A percentile compares a stretch with the other conserved stretches of the same genome.
Evolutionary conservation across 2,888 invertebrate genomes (phyloP).

Genomic region (Lordiphosa andalusiaca): DNA sequence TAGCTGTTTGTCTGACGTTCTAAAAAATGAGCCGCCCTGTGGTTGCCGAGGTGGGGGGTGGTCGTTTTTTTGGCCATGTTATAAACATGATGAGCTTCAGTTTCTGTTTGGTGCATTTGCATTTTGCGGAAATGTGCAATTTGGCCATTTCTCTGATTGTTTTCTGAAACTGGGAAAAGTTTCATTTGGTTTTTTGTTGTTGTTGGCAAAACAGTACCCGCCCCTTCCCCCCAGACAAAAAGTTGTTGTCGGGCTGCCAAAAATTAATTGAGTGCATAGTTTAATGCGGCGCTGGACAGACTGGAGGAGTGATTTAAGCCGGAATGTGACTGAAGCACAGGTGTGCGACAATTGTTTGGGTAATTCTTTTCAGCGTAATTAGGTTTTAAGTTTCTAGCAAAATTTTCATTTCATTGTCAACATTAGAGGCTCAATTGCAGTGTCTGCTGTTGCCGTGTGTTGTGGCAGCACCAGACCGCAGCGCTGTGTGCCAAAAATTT

Average conservation of each 20-base stretch:
- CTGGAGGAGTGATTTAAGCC: background rate
- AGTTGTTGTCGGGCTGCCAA: slow-evolving; percentile 34
- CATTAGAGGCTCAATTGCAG: slow-evolving; percentile 33
- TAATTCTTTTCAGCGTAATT: slow-evolving; percentile 57
- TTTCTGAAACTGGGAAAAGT: slow-evolving; percentile 36
- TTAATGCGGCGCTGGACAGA: slow-evolving; percentile 21
- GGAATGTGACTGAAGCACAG: background rate
- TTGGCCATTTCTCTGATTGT: slow-evolving; percentile 52
- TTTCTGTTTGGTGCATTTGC: slow-evolving; percentile 15
- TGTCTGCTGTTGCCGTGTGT: background rate
- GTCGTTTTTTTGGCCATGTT: slow-evolving; percentile 15
- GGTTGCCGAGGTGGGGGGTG: background rate
- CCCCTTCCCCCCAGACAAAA: slow-evolving; percentile 10
- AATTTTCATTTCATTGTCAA: slow-evolving; percentile 56
- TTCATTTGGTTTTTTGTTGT: background rate
- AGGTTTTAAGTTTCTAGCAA: slow-evolving; percentile 55
- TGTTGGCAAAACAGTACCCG: too few relatives aligned
- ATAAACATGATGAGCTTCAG: slow-evolving; percentile 15
- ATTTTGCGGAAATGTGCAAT: slow-evolving; percentile 43
- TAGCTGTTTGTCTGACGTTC: slow-evolving; percentile 38
- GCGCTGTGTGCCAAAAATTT: slow-evolving; percentile 65
- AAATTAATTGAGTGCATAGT: slow-evolving; percentile 65
- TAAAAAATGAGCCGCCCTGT: slow-evolving; percentile 12
- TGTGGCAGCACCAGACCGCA: slow-evolving; percentile 52
- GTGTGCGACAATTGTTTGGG: slow-evolving; percentile 10